Evolutionary conservation across 1,140 invertebrate species (phyloP), one percentile per base, ranked within the genome.

Genomic region (Ephestia elutella): DNA sequence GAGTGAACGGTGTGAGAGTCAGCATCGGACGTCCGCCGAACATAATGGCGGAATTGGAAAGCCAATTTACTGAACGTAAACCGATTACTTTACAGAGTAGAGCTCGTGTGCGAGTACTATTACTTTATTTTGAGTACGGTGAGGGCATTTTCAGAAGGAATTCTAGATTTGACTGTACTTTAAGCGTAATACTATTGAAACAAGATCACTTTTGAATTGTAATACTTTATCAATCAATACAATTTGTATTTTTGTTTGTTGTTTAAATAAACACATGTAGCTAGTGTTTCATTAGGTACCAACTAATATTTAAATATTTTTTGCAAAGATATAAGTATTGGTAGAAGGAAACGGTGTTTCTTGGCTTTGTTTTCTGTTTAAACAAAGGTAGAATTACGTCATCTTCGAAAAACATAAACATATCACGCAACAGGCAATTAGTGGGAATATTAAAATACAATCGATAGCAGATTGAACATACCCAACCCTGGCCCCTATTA

Each of bases 401-500:
- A 9, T 32, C 30, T 44, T 44, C 38, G 1, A 44, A 44, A 15
- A 44, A 54, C 17, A n/a, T 25, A 51, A 38, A 50, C 38, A 55
- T 49, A 21, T 57, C 51, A 64, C 58, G 9, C 32, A 62, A 60
- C 55, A 57, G 58, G 35, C 62, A 64, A 57, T 64, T 64, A 64
- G 62, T 60, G 54, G 62, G 28, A 17, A 51, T 50, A 57, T 57
- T 54, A 48, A 18, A 30, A 54, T 48, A 61, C 38, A 51, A 49
- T 49, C 11, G 9, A 54, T 15, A 35, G 19, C 21, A 63, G 56
- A 65, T 15, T 10, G 10, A n/a, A 15, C 2, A 1, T 8, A 17
- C 15, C 38, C 38, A 10, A 7, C 32, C 32, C 2, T 38, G 2
- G 2, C 15, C 38, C n/a, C 0, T 17, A 15, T 44, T 3, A 17